Evolutionary conservation across 2,888 invertebrate genomes (phyloP).

Genomic region (Apodemia duryi): DNA sequence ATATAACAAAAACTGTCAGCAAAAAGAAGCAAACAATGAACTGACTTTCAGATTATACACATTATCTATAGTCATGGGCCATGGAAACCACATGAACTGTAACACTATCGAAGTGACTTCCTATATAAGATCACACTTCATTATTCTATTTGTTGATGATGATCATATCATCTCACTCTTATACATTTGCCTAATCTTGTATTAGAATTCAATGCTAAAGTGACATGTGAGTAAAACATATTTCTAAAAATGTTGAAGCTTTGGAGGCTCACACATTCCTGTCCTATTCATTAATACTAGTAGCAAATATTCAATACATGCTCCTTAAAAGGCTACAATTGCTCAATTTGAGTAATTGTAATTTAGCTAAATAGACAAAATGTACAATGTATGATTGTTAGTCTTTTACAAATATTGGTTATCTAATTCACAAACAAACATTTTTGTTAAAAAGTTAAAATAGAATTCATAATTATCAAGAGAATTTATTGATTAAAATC

Average conservation of each 20-base stretch:
- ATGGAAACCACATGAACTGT: constrained; percentile 39
- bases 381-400: not conserved
- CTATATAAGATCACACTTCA: constrained; percentile 35
- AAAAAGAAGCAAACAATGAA: constrained; percentile 58
- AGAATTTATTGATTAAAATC: constrained; percentile 12
- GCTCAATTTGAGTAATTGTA: constrained; percentile 12
- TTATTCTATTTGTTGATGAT: constrained; percentile 33
- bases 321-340: constrained; percentile 4
- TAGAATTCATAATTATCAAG: constrained; percentile 15
- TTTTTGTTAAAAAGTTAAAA: constrained; percentile 3
- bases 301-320: constrained; percentile 38
- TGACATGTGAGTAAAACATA: constrained; percentile 15
- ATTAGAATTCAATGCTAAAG: constrained; percentile 34
- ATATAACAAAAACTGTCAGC: constrained; percentile 56
- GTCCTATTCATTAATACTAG: constrained; percentile 33
- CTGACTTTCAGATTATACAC: constrained; percentile 38
- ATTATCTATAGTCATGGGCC: constrained; percentile 25
- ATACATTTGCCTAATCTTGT: constrained; percentile 39
- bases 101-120: constrained; percentile 36
- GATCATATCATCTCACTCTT: constrained; percentile 51
- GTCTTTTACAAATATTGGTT: constrained; percentile 11
- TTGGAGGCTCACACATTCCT: constrained; percentile 25
- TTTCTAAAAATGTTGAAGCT: constrained; percentile 16
- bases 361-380: constrained; percentile 8
- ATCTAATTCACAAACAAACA: constrained; percentile 8